phyloP scores from a whole-genome alignment of 2,888 invertebrate species.

The Aspidapion aeneum region DNA sequence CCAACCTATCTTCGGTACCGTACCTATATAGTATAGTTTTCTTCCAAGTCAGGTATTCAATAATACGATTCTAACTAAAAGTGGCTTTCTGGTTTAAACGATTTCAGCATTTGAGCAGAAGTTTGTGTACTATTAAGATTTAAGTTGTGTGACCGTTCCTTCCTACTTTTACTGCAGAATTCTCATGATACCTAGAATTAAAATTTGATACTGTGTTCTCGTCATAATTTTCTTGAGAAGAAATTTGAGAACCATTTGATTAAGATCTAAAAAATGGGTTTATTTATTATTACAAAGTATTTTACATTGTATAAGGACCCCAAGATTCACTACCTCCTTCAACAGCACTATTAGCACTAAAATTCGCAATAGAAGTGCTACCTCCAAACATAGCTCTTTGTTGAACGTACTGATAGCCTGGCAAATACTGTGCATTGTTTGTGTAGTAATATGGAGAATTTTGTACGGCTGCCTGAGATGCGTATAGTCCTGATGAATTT shows the following conservation, averaged over 20 bases:
- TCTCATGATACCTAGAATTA: too few species aligned
- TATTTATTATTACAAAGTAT: too few species aligned
- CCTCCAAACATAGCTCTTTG: constrained; percentile 42
- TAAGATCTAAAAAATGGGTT: too few species aligned
- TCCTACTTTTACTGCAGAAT: too few species aligned
- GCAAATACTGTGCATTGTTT: constrained; percentile 43
- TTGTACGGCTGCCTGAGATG: constrained; percentile 27
- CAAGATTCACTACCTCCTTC: constrained; percentile 40
- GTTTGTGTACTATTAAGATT: constrained; percentile 42
- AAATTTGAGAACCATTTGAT: too few species aligned
- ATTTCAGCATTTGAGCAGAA: constrained; percentile 32
- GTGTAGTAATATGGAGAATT: constrained; percentile 36
- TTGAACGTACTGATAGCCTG: constrained; percentile 46
- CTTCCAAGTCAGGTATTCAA: constrained; percentile 44
- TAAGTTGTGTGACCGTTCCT: too few species aligned
- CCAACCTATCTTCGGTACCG: constrained; percentile 58
- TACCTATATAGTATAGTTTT: constrained; percentile 34
- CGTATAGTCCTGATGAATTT: constrained; percentile 22
- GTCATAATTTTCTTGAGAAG: too few species aligned
- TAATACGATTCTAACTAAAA: constrained; percentile 31
- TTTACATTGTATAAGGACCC: too few species aligned
- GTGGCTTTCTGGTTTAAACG: constrained; percentile 39
- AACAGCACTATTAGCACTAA: constrained; percentile 25
- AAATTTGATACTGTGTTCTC: too few species aligned
- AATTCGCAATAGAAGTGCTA: constrained; percentile 31